Evolutionary conservation across 2,888 invertebrate genomes (phyloP).

Genomic region (Chrysopilus asiliformis): DNA sequence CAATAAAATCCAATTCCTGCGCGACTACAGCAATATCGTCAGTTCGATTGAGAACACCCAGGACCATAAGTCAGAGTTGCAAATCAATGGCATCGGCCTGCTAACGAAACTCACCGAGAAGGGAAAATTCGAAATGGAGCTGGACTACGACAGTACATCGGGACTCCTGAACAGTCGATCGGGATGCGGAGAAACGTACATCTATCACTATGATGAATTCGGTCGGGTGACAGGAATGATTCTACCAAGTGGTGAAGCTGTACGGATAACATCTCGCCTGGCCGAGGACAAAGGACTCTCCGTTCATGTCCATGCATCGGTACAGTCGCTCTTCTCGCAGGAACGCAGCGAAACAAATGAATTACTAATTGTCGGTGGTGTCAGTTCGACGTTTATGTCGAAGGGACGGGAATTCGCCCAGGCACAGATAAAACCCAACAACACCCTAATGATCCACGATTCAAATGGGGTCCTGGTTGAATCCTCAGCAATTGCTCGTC

Average conservation of each 20-base stretch:
- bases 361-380: constrained; percentile 49
- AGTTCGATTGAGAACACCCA: constrained; percentile 91
- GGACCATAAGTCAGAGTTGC: constrained; percentile 82
- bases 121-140: constrained; percentile 74
- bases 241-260: constrained; percentile 81
- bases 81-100: constrained; percentile 85
- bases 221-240: constrained; percentile 78
- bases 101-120: constrained; percentile 79
- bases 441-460: constrained; percentile 60
- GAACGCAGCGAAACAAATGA: constrained; percentile 43
- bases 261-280: constrained; percentile 63
- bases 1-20: constrained; percentile 77
- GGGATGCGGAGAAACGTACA: constrained; percentile 73
- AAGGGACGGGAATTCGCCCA: constrained; percentile 59
- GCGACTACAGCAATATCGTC: constrained; percentile 85
- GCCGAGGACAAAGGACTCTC: constrained; percentile 64
- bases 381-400: constrained; percentile 53
- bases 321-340: constrained; percentile 42
- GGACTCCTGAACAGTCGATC: constrained; percentile 76
- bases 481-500: constrained; percentile 65
- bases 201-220: constrained; percentile 82
- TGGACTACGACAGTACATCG: constrained; percentile 81
- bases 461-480: constrained; percentile 62
- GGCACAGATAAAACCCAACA: constrained; percentile 63
- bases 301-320: constrained; percentile 52